phyloP scores from a whole-genome alignment of 2,888 invertebrate genomes.

The Alloplasta piceator region DNA sequence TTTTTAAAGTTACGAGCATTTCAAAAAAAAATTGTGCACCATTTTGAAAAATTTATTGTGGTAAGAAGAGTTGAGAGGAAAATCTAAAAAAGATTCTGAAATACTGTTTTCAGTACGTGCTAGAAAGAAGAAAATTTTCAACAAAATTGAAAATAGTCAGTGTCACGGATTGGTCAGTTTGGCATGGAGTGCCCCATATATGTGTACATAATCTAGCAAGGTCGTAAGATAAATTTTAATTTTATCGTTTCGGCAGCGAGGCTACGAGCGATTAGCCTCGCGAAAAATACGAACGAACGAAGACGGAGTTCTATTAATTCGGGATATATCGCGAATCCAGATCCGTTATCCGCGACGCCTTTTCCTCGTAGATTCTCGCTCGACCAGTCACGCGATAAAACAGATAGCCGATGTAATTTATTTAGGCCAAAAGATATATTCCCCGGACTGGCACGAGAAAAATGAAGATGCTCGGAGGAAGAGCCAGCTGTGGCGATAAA shows the following conservation, averaged over 20 bases:
- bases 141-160: no score
- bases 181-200: not conserved
- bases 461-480: conserved; percentile 16
- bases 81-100: no score
- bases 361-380: conserved; percentile 9
- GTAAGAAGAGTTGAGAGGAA: no score
- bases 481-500: conserved; percentile 52
- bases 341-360: conserved; percentile 55
- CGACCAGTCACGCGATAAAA: conserved; percentile 29
- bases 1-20: no score
- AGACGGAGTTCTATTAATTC: conserved; percentile 60
- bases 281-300: conserved; percentile 7
- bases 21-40: no score
- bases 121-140: no score
- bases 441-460: conserved; percentile 39
- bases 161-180: no score
- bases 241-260: conserved; percentile 42
- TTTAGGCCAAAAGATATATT: conserved; percentile 17
- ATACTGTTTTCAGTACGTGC: no score
- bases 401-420: conserved; percentile 33
- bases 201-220: conserved; percentile 49
- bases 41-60: no score
- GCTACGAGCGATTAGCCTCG: conserved; percentile 52
- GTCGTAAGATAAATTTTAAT: conserved; percentile 56
- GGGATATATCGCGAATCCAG: conserved; percentile 50